Base-by-base conservation (phyloP, 2,888 invertebrate genomes). In the Fissipunctia ypsillon region DNA sequence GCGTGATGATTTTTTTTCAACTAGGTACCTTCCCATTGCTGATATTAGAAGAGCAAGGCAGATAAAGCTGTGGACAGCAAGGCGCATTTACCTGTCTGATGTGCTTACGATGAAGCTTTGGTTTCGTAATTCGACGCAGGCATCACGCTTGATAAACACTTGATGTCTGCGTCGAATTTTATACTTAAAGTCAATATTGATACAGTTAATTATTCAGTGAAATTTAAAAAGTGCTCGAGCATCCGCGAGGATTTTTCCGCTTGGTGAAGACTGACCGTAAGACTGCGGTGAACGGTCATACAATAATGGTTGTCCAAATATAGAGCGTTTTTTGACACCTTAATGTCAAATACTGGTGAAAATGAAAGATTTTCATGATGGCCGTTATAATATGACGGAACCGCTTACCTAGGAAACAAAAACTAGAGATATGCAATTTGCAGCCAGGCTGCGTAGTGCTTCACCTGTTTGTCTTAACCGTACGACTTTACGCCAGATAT, bases 401-500 rank as follows among this genome's bases (percentile, higher is more conserved):
- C 25, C 19, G 5, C 19, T 60, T 19, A 25, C 19, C 5, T 41
- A 10, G 60, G 19, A 59, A 35, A 14, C n/a, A 16, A 9, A 16
- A 16, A n/a, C 35, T 38, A 45, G 28, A 54, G 3, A 54, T 16
- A 28, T 28, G 16, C 9, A 28, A 28, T 28, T 19, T 28, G 19
- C 10, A 56, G 19, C 9, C 28, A 56, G 38, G 38, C 70, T 22
- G 22, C 64, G 41, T 41, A 35, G 10, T 63, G 48, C 14, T 54
- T 60, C 59, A 41, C 28, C 64, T 28, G 28, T 35, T 43, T 45
- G 14, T 31, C 35, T 25, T 52, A 59, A 48, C 48, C 38, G 6
- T 56, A n/a, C 41, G n/a, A 35, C 9, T 73, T 73, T 76, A 80
- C 48, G 57, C 57, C 31, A 78, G 38, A 73, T 88, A 88, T 76